Percentiles rank a stretch among this genome's conserved stretches.
phyloP scores from a whole-genome alignment of 2,888 invertebrate genomes.

The Hemistola chrysoprasaria region DNA sequence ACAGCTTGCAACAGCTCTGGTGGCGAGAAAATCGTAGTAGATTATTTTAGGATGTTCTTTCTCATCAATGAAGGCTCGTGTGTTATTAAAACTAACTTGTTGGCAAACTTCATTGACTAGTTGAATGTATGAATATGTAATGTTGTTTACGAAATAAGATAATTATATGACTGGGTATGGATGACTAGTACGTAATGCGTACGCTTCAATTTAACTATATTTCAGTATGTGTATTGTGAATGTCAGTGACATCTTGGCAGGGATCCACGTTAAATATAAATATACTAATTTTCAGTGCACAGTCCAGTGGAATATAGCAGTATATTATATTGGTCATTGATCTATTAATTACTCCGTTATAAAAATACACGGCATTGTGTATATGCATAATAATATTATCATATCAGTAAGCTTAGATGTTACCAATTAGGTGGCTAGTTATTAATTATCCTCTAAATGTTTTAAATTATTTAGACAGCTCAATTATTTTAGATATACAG shows the following conservation, averaged over 20 bases:
- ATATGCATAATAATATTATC: too few relatives aligned
- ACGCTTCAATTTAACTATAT: conserved; percentile 52
- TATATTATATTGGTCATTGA: conserved; percentile 67
- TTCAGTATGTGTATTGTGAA: conserved; percentile 54
- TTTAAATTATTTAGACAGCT: conserved; percentile 25
- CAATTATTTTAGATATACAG: conserved; percentile 34
- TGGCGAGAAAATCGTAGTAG: too few relatives aligned
- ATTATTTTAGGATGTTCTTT: too few relatives aligned
- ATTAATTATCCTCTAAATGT: too few relatives aligned
- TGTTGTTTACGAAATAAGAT: conserved; percentile 10
- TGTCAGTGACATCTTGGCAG: conserved; percentile 78
- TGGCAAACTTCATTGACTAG: conserved; percentile 21
- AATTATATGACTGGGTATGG: conserved; percentile 23
- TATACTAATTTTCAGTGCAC: conserved; percentile 71
- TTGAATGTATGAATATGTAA: conserved; percentile 1
- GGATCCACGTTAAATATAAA: conserved; percentile 72
- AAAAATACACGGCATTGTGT: neutral
- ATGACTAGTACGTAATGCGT: conserved; percentile 32
- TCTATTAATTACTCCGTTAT: conserved; percentile 51
- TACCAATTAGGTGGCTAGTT: too few relatives aligned
- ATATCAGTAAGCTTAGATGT: too few relatives aligned
- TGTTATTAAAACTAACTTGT: too few relatives aligned
- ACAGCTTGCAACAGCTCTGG: too few relatives aligned
- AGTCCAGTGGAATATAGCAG: conserved; percentile 44
- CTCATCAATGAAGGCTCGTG: too few relatives aligned